Evolutionary conservation across 1,140 invertebrate species (phyloP), one percentile per base, ranked within the genome.

Genomic region (Cataglyphis hispanica): DNA sequence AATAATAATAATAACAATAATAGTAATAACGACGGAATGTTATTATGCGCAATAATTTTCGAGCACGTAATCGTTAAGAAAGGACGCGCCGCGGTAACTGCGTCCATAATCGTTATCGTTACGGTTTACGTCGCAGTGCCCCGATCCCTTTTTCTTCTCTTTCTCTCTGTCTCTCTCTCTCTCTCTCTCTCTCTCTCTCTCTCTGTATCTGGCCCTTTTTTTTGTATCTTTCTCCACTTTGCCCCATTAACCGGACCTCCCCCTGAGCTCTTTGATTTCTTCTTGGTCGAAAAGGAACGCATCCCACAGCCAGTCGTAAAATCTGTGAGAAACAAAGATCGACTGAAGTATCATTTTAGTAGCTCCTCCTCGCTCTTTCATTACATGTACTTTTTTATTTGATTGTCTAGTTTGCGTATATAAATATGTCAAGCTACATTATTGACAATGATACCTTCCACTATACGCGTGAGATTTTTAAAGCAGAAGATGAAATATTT

Each of bases 81-180:
- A 94, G 94, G 94, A 95, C 92, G 93, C 91, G 88, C 88, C 92
- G 90, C 91, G 92, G 93, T 94, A 95, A 95, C 94, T 94, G 92
- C 94, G 91, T 94, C 93, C 93, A 95, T 95, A 95, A 95, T 94
- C 95, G 94, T 95, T 95, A 95, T 94, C 95, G 94, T 95, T 94
- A 95, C 94, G 94, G 93, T 95, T 95, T 95, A 95, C 94, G 94
- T 93, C 90, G 90, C 89, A 78, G 80, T 87, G 88, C 90, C 86
- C 83, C 72, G 86, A 56, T 67, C 85, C 78, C 80, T 76, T 61
- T 80, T 83, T 78, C 64, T 76, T 58, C 64, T 50, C 78, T 70
- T 76, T 69, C 34, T 13, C 46, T 50, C 27, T 19, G 2, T 64
- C 64, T n/a, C 19, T 22, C 56, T 61, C 37, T n/a, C 13, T 31